A percentile compares a stretch with the other conserved stretches of the same genome.
Conservation (phyloP, 2,888 invertebrate genomes). For the Myathropa florea region DNA sequence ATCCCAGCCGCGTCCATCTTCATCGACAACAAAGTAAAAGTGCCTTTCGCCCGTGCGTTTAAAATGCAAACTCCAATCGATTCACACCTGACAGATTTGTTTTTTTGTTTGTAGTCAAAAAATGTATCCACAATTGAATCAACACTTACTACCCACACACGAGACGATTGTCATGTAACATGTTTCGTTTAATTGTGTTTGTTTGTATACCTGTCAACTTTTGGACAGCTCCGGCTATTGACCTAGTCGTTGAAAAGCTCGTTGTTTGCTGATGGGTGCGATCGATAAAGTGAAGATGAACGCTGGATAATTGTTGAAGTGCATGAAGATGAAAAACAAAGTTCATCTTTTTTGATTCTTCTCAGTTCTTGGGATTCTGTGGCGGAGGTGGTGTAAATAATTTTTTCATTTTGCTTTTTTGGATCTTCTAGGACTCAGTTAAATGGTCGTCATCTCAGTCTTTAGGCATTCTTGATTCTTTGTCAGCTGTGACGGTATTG, state of each 20-base stretch:
- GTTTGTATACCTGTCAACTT: neutral
- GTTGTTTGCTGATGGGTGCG: neutral
- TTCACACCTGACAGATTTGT: too few relatives aligned
- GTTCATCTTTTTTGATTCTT: too few relatives aligned
- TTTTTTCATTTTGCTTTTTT: too few relatives aligned
- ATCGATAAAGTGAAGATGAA: neutral
- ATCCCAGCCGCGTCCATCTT: neutral
- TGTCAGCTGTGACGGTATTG: too few relatives aligned
- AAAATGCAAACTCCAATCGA: neutral
- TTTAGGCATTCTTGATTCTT: too few relatives aligned
- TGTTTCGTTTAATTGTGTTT: neutral
- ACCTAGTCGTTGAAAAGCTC: neutral
- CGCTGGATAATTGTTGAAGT: too few relatives aligned
- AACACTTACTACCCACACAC: neutral
- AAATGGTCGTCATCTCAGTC: too few relatives aligned
- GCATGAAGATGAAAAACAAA: too few relatives aligned
- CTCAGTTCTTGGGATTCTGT: too few relatives aligned
- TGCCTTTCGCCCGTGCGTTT: neutral
- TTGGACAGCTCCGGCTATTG: neutral
- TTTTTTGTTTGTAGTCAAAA: neutral
- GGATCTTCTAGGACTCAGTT: too few relatives aligned
- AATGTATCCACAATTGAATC: neutral
- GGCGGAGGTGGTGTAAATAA: too few relatives aligned
- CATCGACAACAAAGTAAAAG: neutral
- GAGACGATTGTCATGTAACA: neutral